Conservation (phyloP, 2,113 vertebrate species). For the Hemibagrus wyckioides region DNA sequence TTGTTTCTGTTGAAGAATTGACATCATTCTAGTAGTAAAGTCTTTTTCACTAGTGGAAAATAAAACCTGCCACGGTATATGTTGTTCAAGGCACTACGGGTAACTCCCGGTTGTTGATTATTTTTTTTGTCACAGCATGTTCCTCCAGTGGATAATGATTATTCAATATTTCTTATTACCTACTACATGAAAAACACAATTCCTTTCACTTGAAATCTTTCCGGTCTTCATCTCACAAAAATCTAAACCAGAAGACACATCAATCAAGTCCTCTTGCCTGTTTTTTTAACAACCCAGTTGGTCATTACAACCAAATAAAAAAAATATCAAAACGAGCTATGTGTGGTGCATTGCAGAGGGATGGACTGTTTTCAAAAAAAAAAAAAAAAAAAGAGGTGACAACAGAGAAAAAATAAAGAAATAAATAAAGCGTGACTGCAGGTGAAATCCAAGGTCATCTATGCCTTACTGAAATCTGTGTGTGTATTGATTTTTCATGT, state of each 20-base stretch:
- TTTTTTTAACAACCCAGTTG: neutral
- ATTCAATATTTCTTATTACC: neutral
- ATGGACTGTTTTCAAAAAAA: constrained; percentile 4
- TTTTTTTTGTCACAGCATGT: too few species aligned
- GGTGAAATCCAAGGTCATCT: constrained; percentile 49
- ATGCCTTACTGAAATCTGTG: constrained; percentile 35
- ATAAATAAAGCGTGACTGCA: constrained; percentile 12
- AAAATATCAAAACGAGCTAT: neutral
- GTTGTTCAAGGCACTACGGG: neutral
- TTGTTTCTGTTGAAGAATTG: neutral
- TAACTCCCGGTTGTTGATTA: neutral
- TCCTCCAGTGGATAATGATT: neutral
- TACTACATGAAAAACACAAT: neutral
- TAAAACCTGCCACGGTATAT: too few species aligned
- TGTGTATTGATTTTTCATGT: constrained; percentile 44
- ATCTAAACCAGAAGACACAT: neutral
- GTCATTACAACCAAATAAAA: neutral
- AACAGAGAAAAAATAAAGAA: neutral
- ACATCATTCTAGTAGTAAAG: neutral
- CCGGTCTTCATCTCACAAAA: neutral
- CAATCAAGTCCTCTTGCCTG: neutral
- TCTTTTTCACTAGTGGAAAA: neutral
- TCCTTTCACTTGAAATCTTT: neutral
- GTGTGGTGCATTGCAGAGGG: constrained; percentile 43
- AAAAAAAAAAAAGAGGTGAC: neutral